Conservation (phyloP, 2,888 invertebrate species). For the Xestia c-nigrum region DNA sequence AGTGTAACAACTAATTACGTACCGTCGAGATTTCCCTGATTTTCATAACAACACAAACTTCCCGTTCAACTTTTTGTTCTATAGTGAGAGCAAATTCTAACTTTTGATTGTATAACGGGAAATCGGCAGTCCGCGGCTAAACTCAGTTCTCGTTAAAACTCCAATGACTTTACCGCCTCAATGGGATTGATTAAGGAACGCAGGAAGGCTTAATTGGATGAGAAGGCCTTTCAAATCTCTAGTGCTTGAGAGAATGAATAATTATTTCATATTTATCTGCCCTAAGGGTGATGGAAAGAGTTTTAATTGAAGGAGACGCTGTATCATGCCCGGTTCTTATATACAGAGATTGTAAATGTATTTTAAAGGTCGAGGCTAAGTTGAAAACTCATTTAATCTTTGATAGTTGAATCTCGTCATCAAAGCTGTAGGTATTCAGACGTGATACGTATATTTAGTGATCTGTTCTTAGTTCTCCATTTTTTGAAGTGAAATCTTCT, state of each 20-base stretch:
- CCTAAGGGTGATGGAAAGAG: slow-evolving; percentile 24
- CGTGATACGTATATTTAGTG: neutral
- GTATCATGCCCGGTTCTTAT: slow-evolving; percentile 12
- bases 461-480: neutral
- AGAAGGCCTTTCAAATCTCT: slow-evolving; percentile 61
- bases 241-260: slow-evolving; percentile 58
- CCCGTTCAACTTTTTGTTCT: slow-evolving; percentile 55
- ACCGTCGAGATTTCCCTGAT: slow-evolving; percentile 39
- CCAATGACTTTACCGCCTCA: slow-evolving; percentile 65
- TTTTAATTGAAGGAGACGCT: slow-evolving; percentile 34
- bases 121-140: slow-evolving; percentile 50
- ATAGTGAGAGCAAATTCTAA: slow-evolving; percentile 55
- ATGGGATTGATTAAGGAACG: slow-evolving; percentile 69
- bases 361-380: neutral
- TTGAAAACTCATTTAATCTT: slow-evolving; percentile 11
- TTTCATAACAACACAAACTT: slow-evolving; percentile 53
- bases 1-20: slow-evolving; percentile 52
- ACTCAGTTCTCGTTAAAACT: slow-evolving; percentile 66
- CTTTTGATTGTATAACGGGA: slow-evolving; percentile 61
- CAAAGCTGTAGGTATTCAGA: neutral
- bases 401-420: slow-evolving; percentile 15
- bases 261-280: slow-evolving; percentile 63
- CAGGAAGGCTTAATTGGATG: slow-evolving; percentile 69
- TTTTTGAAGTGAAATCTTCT: no score
- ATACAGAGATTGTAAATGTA: slow-evolving; percentile 28